Base-by-base conservation (phyloP, 92 coral and sea anemone species). In the Umimayanthus kanabou region DNA sequence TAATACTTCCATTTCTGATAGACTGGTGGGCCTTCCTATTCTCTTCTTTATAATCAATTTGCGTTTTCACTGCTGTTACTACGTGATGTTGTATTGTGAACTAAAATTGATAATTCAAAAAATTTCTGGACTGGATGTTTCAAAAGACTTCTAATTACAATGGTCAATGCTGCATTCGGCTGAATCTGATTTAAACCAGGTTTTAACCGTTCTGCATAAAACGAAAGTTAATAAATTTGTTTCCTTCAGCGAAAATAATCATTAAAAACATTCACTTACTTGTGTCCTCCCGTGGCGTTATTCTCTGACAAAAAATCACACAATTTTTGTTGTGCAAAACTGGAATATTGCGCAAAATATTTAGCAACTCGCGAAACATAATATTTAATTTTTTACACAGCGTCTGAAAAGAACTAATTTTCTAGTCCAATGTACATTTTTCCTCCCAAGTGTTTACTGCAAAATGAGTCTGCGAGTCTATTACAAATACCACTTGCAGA, bases 1-100 rank as follows among this genome's bases (percentile, higher is more conserved):
- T 83, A 45, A 83, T 72, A 9, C 47, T 39, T 70, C 45, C 14
- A 70, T 83, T 58, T 83, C 78, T 71, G 61, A 40, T 82, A 40
- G 49, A 40, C 45, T 70, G 40, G 67, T 69, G 40, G 37, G 57
- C 26, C 5, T 45, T 28, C 25, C 10, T 53, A 69, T 83, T 70
- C 78, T 83, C 69, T 83, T 16, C 87, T 47, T 15, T 71, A 26
- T 47, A 83, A 83, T 83, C 87, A 43, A 69, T 71, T 83, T 83
- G 78, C 78, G 78, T 71, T 70, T 83, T 72, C 77, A 50, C 37
- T 53, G 53, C 37, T 71, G 57, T 28, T 45, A 26, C 87, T 83
- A 83, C 78, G 78, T 26, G 87, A 70, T 70, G 87, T 43, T 70
- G 39, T 10, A 43, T 65, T 29, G 76, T 26, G 53, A 29, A 40